phyloP scores from a whole-genome alignment of 2,797 vertebrate species.

The Lutra lutra region DNA sequence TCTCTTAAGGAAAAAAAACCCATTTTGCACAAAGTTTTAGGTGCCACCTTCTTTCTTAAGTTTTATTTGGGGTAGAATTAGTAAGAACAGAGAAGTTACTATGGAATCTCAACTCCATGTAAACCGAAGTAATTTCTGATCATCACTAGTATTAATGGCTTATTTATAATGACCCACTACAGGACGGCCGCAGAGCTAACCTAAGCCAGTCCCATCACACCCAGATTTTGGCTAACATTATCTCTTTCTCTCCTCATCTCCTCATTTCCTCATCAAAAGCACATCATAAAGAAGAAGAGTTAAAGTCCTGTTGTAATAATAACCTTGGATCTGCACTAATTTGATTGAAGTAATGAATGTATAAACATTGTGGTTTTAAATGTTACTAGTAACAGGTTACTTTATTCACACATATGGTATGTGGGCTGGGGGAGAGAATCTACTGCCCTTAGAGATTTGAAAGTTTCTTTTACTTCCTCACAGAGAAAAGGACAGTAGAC shows the following conservation, averaged over 20 bases:
- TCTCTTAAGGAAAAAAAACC: not conserved
- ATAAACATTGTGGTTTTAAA: not conserved
- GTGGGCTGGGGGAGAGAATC: not conserved
- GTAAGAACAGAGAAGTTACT: not conserved
- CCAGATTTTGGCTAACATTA: not conserved
- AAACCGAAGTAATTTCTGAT: constrained; percentile 33
- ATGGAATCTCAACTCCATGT: not conserved
- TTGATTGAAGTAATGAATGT: constrained; percentile 15
- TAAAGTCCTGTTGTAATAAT: not conserved
- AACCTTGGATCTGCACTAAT: not conserved
- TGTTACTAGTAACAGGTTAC: not conserved
- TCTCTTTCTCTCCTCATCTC: not conserved
- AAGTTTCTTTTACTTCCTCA: constrained; percentile 2
- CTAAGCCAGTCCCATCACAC: not conserved
- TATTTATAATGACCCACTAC: not conserved
- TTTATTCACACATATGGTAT: not conserved
- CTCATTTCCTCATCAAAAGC: not conserved
- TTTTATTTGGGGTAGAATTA: constrained; percentile 35
- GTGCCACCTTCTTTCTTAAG: not conserved
- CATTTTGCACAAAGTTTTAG: not conserved
- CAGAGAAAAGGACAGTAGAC: not conserved
- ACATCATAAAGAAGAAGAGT: not conserved
- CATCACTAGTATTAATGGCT: not conserved
- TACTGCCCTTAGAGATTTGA: not conserved
- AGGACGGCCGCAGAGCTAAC: not conserved